phyloP scores from a whole-genome alignment of 2,888 invertebrate genomes.

The Dicyrtoma fusca region DNA sequence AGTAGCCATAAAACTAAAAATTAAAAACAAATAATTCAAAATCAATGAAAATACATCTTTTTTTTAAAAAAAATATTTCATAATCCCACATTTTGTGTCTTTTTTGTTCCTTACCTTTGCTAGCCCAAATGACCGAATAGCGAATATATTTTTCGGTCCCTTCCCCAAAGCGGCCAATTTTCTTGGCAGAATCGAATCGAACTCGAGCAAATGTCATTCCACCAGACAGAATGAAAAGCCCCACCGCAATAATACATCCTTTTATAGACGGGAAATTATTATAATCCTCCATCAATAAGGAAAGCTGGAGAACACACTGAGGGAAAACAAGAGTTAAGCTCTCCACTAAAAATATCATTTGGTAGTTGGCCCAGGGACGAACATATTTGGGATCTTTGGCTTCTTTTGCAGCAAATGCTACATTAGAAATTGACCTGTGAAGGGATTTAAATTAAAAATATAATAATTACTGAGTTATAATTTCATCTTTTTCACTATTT shows the following conservation, averaged over 20 bases:
- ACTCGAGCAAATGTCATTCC: constrained; percentile 49
- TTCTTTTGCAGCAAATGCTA: constrained; percentile 47
- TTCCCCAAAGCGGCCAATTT: constrained; percentile 46
- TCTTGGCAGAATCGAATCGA: constrained; percentile 46
- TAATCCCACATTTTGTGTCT: not conserved
- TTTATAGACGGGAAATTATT: constrained; percentile 42
- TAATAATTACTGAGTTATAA: not conserved
- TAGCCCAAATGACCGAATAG: constrained; percentile 44
- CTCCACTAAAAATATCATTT: constrained; percentile 46
- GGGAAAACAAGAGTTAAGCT: constrained; percentile 48
- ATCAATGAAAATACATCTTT: not conserved
- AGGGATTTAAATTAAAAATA: not conserved
- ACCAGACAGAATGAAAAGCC: constrained; percentile 40
- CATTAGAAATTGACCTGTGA: constrained; percentile 43
- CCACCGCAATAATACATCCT: constrained; percentile 32
- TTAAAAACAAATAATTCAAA: not conserved
- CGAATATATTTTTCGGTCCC: constrained; percentile 44
- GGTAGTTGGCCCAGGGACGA: constrained; percentile 47
- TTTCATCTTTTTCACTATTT: too few species aligned
- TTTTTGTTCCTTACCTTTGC: constrained; percentile 46
- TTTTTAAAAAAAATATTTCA: too few species aligned
- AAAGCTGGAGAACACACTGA: constrained; percentile 45
- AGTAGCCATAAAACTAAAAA: constrained; percentile 51
- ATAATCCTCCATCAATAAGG: constrained; percentile 40
- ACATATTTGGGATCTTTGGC: constrained; percentile 38